Conservation (phyloP, 2,113 vertebrate species). For the Paralichthys olivaceus region DNA sequence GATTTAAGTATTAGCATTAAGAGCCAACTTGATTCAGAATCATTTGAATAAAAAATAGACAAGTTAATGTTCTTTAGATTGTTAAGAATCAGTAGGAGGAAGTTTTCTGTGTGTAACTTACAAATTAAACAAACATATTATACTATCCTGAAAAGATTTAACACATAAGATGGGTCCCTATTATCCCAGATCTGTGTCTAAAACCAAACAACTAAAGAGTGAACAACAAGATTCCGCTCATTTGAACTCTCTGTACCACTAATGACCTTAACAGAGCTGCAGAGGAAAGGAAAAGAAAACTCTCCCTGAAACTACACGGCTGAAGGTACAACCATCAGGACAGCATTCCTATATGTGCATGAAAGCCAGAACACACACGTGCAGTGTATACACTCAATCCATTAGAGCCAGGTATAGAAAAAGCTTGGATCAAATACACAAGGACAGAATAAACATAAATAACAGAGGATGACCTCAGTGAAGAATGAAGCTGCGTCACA, state of each 20-base stretch:
- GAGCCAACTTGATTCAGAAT: too few species aligned
- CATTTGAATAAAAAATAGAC: too few species aligned
- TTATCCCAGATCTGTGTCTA: not conserved
- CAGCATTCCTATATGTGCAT: not conserved
- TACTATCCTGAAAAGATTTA: not conserved
- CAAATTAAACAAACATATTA: not conserved
- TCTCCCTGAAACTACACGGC: constrained; percentile 13
- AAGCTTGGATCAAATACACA: constrained; percentile 1
- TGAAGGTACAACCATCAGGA: not conserved
- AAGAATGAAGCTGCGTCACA: not conserved
- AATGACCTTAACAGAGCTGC: constrained; percentile 58
- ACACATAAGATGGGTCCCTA: not conserved
- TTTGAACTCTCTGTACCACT: constrained; percentile 32
- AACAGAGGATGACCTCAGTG: not conserved
- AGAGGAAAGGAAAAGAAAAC: not conserved
- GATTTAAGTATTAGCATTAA: too few species aligned
- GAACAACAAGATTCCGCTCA: constrained; percentile 23
- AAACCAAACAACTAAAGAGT: constrained; percentile 8
- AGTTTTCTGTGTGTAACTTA: not conserved
- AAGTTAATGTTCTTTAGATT: too few species aligned
- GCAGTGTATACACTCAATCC: not conserved
- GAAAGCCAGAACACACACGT: not conserved
- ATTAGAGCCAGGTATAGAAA: not conserved
- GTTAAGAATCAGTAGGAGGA: not conserved
- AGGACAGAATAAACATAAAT: constrained; percentile 1